phyloP scores from a whole-genome alignment of 53 echinoderm and acorn worm species.

The Henricia sp. region DNA sequence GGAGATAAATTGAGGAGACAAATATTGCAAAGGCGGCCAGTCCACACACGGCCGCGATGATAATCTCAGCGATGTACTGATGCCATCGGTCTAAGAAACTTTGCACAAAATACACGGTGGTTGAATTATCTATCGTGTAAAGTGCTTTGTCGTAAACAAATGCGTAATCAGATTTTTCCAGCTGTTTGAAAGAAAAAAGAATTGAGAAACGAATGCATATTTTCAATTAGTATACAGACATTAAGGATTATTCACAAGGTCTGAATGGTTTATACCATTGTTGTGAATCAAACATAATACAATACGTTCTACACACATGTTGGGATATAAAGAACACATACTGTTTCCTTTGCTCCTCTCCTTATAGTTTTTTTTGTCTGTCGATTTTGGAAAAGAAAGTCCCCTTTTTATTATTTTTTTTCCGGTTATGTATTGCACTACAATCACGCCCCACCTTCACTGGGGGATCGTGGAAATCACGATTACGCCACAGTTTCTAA shows the following conservation, averaged over 20 bases:
- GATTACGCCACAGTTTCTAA: too few species aligned
- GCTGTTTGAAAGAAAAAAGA: not conserved
- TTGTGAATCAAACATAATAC: not conserved
- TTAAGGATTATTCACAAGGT: not conserved
- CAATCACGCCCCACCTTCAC: too few species aligned
- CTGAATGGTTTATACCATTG: not conserved
- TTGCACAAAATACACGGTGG: not conserved
- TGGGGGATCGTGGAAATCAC: too few species aligned
- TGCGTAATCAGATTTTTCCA: not conserved
- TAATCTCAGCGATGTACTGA: slow-evolving; percentile 14
- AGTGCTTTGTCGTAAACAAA: not conserved
- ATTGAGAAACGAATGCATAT: not conserved
- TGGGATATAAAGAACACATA: not conserved
- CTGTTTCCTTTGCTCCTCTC: too few species aligned
- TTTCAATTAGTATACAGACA: not conserved
- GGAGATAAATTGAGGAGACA: slow-evolving; percentile 16
- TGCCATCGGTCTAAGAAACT: slow-evolving; percentile 14
- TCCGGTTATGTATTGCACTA: too few species aligned
- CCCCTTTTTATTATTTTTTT: too few species aligned
- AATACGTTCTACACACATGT: not conserved
- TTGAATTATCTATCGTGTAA: not conserved
- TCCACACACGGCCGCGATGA: slow-evolving; percentile 17
- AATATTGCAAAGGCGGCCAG: slow-evolving; percentile 32
- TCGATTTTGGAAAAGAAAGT: too few species aligned
- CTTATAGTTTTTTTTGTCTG: too few species aligned